Conservation (phyloP, 1,140 invertebrate genomes). For the Euborellia annulipes region DNA sequence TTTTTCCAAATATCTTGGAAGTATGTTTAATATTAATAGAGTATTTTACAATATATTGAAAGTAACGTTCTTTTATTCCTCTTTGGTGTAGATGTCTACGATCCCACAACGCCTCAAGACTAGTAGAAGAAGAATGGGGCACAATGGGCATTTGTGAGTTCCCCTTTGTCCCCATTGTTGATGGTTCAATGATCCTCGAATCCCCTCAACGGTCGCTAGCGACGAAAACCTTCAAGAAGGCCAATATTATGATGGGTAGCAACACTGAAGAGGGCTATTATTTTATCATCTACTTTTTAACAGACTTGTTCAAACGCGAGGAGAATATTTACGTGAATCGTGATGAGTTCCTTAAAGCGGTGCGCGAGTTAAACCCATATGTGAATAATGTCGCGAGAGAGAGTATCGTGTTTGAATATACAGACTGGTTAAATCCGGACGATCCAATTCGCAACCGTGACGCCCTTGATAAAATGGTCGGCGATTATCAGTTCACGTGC, state of each 20-base stretch:
- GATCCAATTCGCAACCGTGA: conserved; percentile 70
- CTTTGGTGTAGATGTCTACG: no score
- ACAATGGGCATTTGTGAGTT: conserved; percentile 69
- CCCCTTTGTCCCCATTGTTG: conserved; percentile 85
- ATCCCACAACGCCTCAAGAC: conserved; percentile 44
- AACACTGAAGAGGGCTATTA: conserved; percentile 91
- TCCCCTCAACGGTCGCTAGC: conserved; percentile 57
- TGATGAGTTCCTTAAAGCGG: conserved; percentile 58
- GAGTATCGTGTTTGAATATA: conserved; percentile 79
- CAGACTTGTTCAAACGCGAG: conserved; percentile 63
- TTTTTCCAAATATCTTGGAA: no score
- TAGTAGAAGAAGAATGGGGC: conserved; percentile 73
- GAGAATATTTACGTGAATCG: conserved; percentile 63
- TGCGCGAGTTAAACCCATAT: conserved; percentile 67
- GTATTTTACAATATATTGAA: no score
- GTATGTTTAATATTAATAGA: no score
- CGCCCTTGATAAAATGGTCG: conserved; percentile 85
- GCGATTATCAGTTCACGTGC: conserved; percentile 93
- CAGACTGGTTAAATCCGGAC: conserved; percentile 76
- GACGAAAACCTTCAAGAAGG: conserved; percentile 81
- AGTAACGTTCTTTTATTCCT: no score
- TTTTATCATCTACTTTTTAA: conserved; percentile 84
- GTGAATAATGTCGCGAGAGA: conserved; percentile 66
- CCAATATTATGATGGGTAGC: conserved; percentile 79
- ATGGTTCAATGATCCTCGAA: conserved; percentile 81